Conservation (phyloP, 2,113 vertebrate genomes). For the Podocnemis expansa region DNA sequence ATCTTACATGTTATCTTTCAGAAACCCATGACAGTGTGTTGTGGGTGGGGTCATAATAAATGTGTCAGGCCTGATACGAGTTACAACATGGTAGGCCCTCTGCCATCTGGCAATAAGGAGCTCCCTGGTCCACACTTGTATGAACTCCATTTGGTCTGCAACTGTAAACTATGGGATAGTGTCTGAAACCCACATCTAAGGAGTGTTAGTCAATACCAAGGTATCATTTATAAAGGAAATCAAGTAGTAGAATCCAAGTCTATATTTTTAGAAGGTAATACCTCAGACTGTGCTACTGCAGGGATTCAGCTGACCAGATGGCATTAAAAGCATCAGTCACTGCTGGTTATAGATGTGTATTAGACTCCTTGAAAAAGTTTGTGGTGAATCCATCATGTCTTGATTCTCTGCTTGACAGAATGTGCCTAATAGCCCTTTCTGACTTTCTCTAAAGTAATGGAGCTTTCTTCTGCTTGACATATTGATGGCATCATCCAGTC, state of each 20-base stretch:
- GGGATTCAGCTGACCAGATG: background rate
- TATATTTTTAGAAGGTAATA: background rate
- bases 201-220: background rate
- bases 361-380: background rate
- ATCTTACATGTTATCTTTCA: too few relatives aligned
- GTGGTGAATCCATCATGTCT: background rate
- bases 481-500: conserved; percentile 10
- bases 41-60: too few relatives aligned
- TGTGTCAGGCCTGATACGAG: too few relatives aligned
- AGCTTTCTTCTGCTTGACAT: background rate
- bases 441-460: background rate
- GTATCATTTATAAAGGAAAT: background rate
- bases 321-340: background rate
- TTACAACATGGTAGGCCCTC: too few relatives aligned
- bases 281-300: background rate
- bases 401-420: background rate
- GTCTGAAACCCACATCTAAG: background rate
- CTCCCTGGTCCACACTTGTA: too few relatives aligned
- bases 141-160: too few relatives aligned
- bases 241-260: background rate
- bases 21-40: too few relatives aligned
- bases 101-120: too few relatives aligned
- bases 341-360: background rate
- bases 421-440: background rate
- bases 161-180: background rate